phyloP scores from a whole-genome alignment of 2,113 vertebrate species.

The Oenanthe melanoleuca region DNA sequence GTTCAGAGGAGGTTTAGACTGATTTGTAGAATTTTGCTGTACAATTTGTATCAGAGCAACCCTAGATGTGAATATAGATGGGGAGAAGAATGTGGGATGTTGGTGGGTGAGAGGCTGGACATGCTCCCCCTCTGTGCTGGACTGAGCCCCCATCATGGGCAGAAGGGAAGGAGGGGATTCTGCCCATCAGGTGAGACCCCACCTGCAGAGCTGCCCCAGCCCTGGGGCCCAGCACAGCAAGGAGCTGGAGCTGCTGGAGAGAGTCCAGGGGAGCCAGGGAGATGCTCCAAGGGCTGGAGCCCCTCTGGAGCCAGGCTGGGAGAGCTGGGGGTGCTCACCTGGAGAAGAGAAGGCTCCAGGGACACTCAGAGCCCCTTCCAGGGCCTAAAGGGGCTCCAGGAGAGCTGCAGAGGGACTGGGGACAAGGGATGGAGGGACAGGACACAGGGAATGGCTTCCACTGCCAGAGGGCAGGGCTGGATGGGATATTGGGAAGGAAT shows the following conservation, averaged over 20 bases:
- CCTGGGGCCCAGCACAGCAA: background rate
- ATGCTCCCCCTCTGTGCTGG: background rate
- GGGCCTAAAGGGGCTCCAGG: too few relatives aligned
- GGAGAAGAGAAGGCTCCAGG: too few relatives aligned
- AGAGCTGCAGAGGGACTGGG: too few relatives aligned
- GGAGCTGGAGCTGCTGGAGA: background rate
- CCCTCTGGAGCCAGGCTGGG: too few relatives aligned
- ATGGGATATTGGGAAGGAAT: too few relatives aligned
- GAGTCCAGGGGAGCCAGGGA: background rate
- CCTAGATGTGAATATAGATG: background rate
- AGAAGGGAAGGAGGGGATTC: background rate
- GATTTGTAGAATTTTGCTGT: background rate
- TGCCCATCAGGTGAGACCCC: background rate
- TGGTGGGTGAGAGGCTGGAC: background rate
- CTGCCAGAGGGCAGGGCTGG: too few relatives aligned
- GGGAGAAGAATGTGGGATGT: background rate
- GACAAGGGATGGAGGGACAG: background rate
- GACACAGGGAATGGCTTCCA: background rate
- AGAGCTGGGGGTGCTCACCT: too few relatives aligned
- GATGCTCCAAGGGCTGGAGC: too few relatives aligned
- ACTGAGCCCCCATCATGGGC: accelerated
- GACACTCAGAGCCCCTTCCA: too few relatives aligned
- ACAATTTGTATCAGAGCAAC: background rate
- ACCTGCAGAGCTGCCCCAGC: background rate
- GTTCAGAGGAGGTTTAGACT: background rate